Evolutionary conservation across 2,113 vertebrate genomes (phyloP).

Genomic region (Myxocyprinus asiaticus): DNA sequence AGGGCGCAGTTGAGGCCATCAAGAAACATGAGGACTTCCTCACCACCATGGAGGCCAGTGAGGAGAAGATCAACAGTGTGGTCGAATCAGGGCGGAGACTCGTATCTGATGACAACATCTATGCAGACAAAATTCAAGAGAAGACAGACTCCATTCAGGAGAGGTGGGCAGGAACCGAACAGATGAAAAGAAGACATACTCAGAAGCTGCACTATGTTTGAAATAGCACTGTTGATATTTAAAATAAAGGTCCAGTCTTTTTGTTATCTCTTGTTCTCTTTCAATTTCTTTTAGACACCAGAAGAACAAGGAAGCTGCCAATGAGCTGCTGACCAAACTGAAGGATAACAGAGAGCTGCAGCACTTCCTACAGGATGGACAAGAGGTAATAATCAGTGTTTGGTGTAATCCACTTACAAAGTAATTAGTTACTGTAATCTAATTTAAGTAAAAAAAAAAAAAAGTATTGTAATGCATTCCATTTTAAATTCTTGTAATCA

Average conservation of each 20-base stretch:
- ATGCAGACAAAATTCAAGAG: conserved; percentile 88
- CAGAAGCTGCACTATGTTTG: no score
- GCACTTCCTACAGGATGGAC: conserved; percentile 91
- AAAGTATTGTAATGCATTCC: no score
- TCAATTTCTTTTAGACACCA: conserved; percentile 73
- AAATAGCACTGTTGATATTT: no score
- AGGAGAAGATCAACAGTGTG: conserved; percentile 86
- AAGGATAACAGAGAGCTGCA: conserved; percentile 92
- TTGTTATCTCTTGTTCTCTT: not conserved
- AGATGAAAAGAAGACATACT: not conserved
- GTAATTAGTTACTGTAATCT: no score
- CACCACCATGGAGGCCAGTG: conserved; percentile 90
- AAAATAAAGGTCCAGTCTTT: not conserved
- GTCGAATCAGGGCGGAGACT: conserved; percentile 85
- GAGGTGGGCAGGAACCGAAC: conserved; percentile 70
- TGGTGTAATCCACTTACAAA: no score
- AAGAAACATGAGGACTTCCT: conserved; percentile 92
- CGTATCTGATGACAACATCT: conserved; percentile 80
- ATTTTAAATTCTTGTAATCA: no score
- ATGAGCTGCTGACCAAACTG: conserved; percentile 83
- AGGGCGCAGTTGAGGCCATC: conserved; percentile 87
- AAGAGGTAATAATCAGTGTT: conserved; percentile 78
- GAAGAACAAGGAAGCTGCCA: conserved; percentile 83
- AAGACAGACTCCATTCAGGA: conserved; percentile 89
- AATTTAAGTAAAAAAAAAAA: no score